Percentiles rank a stretch among this genome's conserved stretches.
These are phyloP conservation scores for Sardinella longiceps DNA, from an alignment of 2,797 vertebrate species.

Conservation along the genomic window DNA sequence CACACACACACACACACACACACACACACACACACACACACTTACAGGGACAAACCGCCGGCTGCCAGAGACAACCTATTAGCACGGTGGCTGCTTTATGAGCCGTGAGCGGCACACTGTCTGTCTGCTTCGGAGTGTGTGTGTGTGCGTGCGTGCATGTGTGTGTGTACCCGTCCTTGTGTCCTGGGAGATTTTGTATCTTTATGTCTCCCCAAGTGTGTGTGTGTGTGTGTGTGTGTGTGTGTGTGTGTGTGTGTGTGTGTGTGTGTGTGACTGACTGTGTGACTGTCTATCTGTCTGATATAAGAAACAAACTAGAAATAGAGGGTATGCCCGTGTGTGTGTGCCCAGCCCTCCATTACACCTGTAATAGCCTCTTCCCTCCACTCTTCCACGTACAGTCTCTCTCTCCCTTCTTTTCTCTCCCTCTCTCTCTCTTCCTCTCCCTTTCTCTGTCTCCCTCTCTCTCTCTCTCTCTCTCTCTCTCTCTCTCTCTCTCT, in stretches of 20 bases:
- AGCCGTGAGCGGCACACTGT: constrained; percentile 5
- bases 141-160: background rate
- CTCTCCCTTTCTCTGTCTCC: background rate
- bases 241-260: background rate
- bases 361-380: background rate
- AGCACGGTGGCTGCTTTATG: background rate
- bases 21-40: too few species aligned
- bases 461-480: background rate
- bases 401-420: background rate
- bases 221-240: background rate
- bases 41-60: too few species aligned
- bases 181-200: background rate
- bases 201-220: background rate
- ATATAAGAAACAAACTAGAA: too few species aligned
- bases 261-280: too few species aligned
- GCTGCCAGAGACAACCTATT: constrained; percentile 9
- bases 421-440: background rate
- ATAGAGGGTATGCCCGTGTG: too few species aligned
- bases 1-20: background rate
- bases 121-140: background rate
- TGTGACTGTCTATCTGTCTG: too few species aligned
- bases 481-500: background rate
- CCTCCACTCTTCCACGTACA: background rate
- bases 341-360: background rate
- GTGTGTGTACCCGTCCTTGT: background rate